Evolutionary conservation across 2,113 vertebrate genomes (phyloP).

Genomic region (Hemibagrus wyckioides): DNA sequence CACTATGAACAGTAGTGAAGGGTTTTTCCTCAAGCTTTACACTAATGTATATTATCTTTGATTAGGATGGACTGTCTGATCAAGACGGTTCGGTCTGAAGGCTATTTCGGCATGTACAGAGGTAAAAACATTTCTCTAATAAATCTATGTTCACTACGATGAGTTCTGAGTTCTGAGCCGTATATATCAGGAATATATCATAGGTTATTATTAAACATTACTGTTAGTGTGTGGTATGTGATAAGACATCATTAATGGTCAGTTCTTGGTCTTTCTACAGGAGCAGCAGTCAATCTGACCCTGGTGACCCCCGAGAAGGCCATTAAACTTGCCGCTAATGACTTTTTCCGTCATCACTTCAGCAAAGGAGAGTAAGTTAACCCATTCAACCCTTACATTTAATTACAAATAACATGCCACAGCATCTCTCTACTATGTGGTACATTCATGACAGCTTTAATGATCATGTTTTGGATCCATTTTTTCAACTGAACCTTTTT

Average conservation of each 20-base stretch:
- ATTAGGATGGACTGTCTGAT: constrained; percentile 82
- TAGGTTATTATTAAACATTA: background rate
- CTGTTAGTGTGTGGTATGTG: background rate
- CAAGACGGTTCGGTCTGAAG: constrained; percentile 80
- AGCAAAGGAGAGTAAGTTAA: constrained; percentile 74
- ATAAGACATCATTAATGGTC: background rate
- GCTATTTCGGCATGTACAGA: constrained; percentile 87
- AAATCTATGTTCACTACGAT: background rate
- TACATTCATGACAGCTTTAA: background rate
- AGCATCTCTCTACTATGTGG: background rate
- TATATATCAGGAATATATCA: background rate
- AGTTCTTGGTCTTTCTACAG: constrained; percentile 57
- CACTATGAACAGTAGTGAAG: background rate
- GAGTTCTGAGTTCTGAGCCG: background rate
- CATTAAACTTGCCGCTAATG: constrained; percentile 80
- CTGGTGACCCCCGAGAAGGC: constrained; percentile 81
- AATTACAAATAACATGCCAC: background rate
- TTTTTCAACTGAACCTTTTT: background rate
- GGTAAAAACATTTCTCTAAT: constrained; percentile 65
- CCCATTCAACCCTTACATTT: background rate
- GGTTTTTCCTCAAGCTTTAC: background rate
- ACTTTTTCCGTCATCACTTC: constrained; percentile 76
- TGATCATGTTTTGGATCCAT: background rate
- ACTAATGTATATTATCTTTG: constrained; percentile 12
- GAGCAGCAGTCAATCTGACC: constrained; percentile 79